Evolutionary conservation across 2,888 invertebrate genomes (phyloP).

Genomic region (Calameuta pallipes): DNA sequence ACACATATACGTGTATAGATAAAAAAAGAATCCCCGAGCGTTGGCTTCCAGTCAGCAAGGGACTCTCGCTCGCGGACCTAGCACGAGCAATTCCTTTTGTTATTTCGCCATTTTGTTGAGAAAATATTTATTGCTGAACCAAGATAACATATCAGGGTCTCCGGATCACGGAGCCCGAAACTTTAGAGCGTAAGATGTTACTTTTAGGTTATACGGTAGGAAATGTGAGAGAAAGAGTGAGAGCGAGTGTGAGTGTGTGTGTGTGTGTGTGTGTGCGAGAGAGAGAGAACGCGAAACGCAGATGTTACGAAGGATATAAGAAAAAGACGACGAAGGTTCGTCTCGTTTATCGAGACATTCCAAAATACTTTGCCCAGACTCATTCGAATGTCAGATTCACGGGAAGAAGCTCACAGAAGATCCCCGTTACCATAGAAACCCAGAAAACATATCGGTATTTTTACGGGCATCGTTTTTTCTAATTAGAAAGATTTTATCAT

Average conservation of each 20-base stretch:
- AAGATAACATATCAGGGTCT: conserved; percentile 63
- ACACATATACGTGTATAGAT: not conserved
- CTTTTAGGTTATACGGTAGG: conserved; percentile 43
- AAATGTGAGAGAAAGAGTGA: conserved; percentile 4
- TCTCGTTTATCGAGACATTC: not conserved
- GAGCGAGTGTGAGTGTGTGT: too few relatives aligned
- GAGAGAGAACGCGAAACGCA: not conserved
- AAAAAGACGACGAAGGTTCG: not conserved
- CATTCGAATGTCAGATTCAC: not conserved
- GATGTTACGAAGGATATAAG: not conserved
- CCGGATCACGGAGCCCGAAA: conserved; percentile 44
- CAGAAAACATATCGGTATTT: conserved; percentile 55
- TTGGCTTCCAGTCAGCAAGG: conserved; percentile 52
- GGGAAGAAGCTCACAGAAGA: not conserved
- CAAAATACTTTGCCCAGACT: not conserved
- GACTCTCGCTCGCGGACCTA: conserved; percentile 34
- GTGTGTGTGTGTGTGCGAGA: too few relatives aligned
- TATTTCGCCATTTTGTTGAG: conserved; percentile 38
- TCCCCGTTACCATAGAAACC: not conserved
- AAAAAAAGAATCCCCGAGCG: conserved; percentile 12
- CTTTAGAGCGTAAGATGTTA: conserved; percentile 51
- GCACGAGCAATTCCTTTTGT: conserved; percentile 34
- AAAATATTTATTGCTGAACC: conserved; percentile 60
- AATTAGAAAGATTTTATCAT: conserved; percentile 37
- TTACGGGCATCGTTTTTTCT: conserved; percentile 53